phyloP scores from a whole-genome alignment of 2,888 invertebrate genomes.

The Caenorhabditis sp. region DNA sequence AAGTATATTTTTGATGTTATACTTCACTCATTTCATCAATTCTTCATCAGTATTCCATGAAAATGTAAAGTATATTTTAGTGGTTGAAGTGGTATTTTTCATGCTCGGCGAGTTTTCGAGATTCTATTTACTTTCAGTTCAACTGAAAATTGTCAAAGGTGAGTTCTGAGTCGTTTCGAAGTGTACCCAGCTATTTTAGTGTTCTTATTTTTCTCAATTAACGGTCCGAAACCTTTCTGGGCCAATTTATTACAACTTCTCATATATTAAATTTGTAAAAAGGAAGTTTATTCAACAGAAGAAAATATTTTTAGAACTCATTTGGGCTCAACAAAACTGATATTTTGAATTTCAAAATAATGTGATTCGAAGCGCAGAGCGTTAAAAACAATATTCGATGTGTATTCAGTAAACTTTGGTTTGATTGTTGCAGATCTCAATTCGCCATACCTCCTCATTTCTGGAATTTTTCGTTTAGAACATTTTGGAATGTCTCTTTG shows the following conservation, averaged over 20 bases:
- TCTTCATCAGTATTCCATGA: constrained; percentile 15
- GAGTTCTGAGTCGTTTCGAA: too few species aligned
- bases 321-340: too few species aligned
- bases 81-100: constrained; percentile 8
- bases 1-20: constrained; percentile 21
- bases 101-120: constrained; percentile 11
- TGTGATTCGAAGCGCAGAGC: too few species aligned
- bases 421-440: constrained; percentile 27
- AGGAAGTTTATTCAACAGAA: too few species aligned
- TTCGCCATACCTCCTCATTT: constrained; percentile 13
- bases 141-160: constrained; percentile 24
- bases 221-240: too few species aligned
- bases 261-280: too few species aligned
- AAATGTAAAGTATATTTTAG: constrained; percentile 18
- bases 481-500: constrained; percentile 24
- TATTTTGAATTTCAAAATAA: too few species aligned
- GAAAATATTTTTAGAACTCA: too few species aligned
- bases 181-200: too few species aligned
- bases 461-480: constrained; percentile 24
- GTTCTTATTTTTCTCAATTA: background rate
- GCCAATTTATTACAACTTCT: too few species aligned
- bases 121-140: constrained; percentile 26
- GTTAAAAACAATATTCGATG: too few species aligned
- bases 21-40: constrained; percentile 25
- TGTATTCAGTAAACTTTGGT: too few species aligned